phyloP scores from a whole-genome alignment of 1,140 invertebrate genomes.

The Habropoda laboriosa region DNA sequence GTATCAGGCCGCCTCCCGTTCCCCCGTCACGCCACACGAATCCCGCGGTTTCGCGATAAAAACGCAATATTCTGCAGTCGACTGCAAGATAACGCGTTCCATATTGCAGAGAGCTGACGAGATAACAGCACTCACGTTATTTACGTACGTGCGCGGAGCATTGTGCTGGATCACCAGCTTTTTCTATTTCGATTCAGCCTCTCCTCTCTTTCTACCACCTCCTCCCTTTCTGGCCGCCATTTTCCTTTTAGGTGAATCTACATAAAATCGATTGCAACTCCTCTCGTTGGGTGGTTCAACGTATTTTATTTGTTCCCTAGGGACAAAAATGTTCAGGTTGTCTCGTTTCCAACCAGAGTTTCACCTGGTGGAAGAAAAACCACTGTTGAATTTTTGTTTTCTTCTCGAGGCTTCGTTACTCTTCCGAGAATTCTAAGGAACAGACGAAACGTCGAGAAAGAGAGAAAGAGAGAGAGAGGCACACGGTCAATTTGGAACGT shows the following conservation, averaged over 20 bases:
- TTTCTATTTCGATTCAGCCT: background rate
- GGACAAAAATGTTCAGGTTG: background rate
- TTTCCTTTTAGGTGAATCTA: background rate
- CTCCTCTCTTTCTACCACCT: too few species aligned
- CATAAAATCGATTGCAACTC: background rate
- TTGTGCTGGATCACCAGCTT: constrained; percentile 48
- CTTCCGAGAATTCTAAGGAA: background rate
- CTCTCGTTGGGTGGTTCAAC: background rate
- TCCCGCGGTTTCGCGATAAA: constrained; percentile 56
- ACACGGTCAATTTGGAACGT: background rate
- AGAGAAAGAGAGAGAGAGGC: background rate
- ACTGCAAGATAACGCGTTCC: constrained; percentile 61
- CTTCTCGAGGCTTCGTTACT: background rate
- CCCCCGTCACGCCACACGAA: background rate
- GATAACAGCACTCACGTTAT: constrained; percentile 59
- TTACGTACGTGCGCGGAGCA: constrained; percentile 41
- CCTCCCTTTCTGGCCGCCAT: too few species aligned
- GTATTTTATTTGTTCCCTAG: background rate
- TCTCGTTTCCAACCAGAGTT: background rate
- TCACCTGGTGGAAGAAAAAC: background rate
- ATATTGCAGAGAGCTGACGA: constrained; percentile 57
- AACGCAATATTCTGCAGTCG: constrained; percentile 61
- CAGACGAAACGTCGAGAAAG: background rate
- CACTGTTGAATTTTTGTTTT: background rate
- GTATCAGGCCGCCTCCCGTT: background rate